Conservation (phyloP, 2,888 invertebrate species). For the Epinotia brunnichana region DNA sequence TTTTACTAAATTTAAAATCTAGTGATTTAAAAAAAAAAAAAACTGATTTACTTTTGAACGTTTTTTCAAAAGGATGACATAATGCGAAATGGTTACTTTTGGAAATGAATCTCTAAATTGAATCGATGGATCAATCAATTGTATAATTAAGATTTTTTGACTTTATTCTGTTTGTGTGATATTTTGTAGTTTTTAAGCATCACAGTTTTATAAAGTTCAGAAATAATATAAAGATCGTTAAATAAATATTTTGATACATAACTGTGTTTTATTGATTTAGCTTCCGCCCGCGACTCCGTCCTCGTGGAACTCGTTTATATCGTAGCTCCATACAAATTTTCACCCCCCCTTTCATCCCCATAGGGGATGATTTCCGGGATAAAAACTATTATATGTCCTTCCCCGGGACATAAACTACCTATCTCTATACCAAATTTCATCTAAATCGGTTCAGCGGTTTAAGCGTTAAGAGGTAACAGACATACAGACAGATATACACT, state of each 20-base stretch:
- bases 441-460: too few relatives aligned
- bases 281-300: too few relatives aligned
- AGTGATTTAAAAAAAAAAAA: too few relatives aligned
- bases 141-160: background rate
- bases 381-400: too few relatives aligned
- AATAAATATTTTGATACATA: slow-evolving; percentile 36
- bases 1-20: background rate
- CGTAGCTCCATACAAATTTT: too few relatives aligned
- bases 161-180: slow-evolving; percentile 29
- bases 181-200: slow-evolving; percentile 33
- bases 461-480: too few relatives aligned
- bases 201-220: slow-evolving; percentile 12
- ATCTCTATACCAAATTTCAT: too few relatives aligned
- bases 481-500: too few relatives aligned
- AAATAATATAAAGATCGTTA: slow-evolving; percentile 28
- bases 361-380: too few relatives aligned
- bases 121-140: background rate
- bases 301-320: too few relatives aligned
- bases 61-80: background rate
- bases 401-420: too few relatives aligned
- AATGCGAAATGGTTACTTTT: background rate
- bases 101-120: background rate
- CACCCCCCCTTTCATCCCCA: too few relatives aligned
- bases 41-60: background rate
- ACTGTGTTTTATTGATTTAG: background rate